Base-by-base conservation (phyloP, 2,888 invertebrate species). In the Aricia artaxerxes region DNA sequence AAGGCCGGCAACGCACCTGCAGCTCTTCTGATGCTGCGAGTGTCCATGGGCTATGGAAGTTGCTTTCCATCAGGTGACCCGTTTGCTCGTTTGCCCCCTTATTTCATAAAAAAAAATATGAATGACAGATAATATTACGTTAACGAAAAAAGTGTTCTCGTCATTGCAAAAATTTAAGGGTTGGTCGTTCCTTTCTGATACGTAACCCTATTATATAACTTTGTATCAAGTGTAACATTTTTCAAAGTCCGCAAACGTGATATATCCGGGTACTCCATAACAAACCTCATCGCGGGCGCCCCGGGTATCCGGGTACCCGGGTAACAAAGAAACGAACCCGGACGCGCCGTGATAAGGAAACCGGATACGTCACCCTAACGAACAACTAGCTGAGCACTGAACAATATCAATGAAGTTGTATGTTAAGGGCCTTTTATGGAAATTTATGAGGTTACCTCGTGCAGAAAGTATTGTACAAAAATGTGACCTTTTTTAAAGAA, bases 291-390 rank as follows among this genome's bases (percentile, higher is more conserved):
- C 84, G 84, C 83, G 85, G 85, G 83, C 85, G 88, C 88, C 86
- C 86, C 86, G 73, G 78, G 88, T 87, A 88, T 85, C 85, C 86
- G 87, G 77, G 57, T 57, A 57, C 57, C 53, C 76, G 35, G 35
- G 69, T 79, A 80, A 81, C 87, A 88, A 89, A 90, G 89, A 90
- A 90, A 91, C 91, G 90, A 89, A 90, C 88, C 89, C 89, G 90
- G 91, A 91, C 87, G 86, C 82, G 83, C 83, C 86, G 85, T 90
- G 90, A 91, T 91, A 90, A 90, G 90, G 89, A 89, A 88, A 90
- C 91, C 90, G 91, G 91, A 91, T 84, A 88, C 88, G 86, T 85
- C 89, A 88, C 88, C 87, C 89, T 91, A 91, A 91, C 91, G 88
- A 91, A 90, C 89, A 91, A 91, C 89, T 79, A 80, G 79, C 78